phyloP scores from a whole-genome alignment of 2,888 invertebrate species.

The Cinara cedri region DNA sequence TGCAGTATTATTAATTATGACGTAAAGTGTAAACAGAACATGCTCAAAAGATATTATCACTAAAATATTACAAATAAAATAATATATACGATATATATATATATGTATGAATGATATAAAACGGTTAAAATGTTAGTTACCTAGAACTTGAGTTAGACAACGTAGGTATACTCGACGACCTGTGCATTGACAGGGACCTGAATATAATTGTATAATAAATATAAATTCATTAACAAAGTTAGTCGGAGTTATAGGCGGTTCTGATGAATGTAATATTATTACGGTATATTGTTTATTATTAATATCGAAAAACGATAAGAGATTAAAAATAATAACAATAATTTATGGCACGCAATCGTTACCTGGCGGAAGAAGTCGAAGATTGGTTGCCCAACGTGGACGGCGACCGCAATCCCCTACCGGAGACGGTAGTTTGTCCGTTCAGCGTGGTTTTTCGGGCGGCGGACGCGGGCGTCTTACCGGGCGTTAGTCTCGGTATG shows the following conservation, averaged over 20 bases:
- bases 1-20: no score
- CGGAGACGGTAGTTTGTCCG: conserved; percentile 66
- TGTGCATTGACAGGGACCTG: conserved; percentile 71
- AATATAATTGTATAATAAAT: conserved; percentile 35
- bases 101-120: conserved; percentile 7
- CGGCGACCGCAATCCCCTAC: conserved; percentile 72
- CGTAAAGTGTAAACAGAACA: background rate
- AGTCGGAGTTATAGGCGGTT: conserved; percentile 61
- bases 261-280: conserved; percentile 57
- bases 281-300: background rate
- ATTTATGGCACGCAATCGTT: background rate
- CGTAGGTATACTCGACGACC: conserved; percentile 89
- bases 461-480: conserved; percentile 68
- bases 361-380: conserved; percentile 58
- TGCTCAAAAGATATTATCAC: conserved; percentile 17
- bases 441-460: conserved; percentile 62
- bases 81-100: background rate
- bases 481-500: conserved; percentile 68
- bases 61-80: background rate
- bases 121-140: conserved; percentile 66
- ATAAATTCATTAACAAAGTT: conserved; percentile 49
- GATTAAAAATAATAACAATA: background rate
- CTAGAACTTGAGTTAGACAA: conserved; percentile 77
- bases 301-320: conserved; percentile 14
- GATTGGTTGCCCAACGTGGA: conserved; percentile 63